Base-by-base conservation (phyloP, 2,113 vertebrate genomes). In the Rhynchomys soricoides region DNA sequence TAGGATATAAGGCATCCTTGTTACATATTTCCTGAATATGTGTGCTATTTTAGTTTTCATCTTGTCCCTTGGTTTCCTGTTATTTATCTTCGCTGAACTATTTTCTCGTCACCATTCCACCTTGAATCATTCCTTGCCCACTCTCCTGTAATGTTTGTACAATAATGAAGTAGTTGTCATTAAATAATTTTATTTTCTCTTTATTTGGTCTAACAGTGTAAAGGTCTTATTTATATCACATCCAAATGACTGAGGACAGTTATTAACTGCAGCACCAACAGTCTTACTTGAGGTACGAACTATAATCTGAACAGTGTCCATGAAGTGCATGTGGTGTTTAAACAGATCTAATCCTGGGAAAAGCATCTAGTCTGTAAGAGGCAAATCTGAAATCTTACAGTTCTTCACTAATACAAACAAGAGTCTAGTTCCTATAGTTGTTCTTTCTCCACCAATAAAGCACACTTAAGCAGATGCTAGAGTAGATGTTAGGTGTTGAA, bases 381-480 rank as follows among this genome's bases (percentile, higher is more conserved):
- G 5, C 3, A 78, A 71, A 40, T 52, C 40, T 91, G 8, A 11
- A 93, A 24, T 94, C 86, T 89, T 6, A 2, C 55, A 50, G 55
- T 68, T 89, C 82, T 89, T 78, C 22, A 59, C 24, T 13, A 89
- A 81, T 29, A 43, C 81, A 74, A 48, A 86, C 31, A 77, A 87
- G 43, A 59, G 9, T 59, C 45, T 70, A 78, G 37, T 85, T 89
- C 37, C 82, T 3, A 83, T 7, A 21, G 15, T 21, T 48, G 93
- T 31, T 37, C 3, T 93, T 88, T 96, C 21, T 88, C 24, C 43
- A 92, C 45, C 74, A 91, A 55, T 86, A 92, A 73, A 94, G 55
- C 75, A 13, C 11, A 79, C 48, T 66, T 74, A 81, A 66, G 15
- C 81, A 59, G 9, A 55, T 70, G 34, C 43, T 40, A 79, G 43